phyloP scores from a whole-genome alignment of 2,797 vertebrate genomes.

The Diceros bicornis region DNA sequence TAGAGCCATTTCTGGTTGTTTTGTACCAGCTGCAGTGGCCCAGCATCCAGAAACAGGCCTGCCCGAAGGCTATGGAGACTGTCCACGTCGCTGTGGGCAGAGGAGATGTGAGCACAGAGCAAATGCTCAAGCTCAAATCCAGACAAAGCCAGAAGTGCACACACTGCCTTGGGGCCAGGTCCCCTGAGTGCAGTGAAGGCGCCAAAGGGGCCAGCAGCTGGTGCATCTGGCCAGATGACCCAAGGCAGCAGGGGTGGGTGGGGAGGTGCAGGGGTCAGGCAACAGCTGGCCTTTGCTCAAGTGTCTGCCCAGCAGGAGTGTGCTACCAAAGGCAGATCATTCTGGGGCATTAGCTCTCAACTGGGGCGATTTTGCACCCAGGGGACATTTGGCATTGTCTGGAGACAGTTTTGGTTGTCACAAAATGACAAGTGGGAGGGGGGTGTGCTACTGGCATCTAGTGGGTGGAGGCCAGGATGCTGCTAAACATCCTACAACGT shows the following conservation, averaged over 20 bases:
- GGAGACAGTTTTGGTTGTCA: constrained; percentile 39
- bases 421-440: not conserved
- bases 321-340: not conserved
- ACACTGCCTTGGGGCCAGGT: rapidly evolving
- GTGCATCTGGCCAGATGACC: not conserved
- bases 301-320: not conserved
- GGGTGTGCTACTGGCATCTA: not conserved
- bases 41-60: not conserved
- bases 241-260: not conserved
- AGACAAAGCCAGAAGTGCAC: not conserved
- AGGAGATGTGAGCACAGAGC: not conserved
- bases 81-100: not conserved
- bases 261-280: not conserved
- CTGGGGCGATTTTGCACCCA: not conserved
- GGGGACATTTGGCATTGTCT: not conserved
- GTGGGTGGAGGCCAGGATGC: not conserved
- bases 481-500: not conserved
- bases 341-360: not conserved
- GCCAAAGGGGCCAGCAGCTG: no score
- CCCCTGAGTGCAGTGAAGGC: not conserved
- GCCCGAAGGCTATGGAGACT: not conserved
- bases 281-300: not conserved
- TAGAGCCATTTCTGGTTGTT: not conserved
- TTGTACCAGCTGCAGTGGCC: not conserved
- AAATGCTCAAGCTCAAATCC: not conserved